These are phyloP conservation scores for Meiosimyza platycephala DNA, from an alignment of 2,888 invertebrate genomes.

Conservation along the genomic window DNA sequence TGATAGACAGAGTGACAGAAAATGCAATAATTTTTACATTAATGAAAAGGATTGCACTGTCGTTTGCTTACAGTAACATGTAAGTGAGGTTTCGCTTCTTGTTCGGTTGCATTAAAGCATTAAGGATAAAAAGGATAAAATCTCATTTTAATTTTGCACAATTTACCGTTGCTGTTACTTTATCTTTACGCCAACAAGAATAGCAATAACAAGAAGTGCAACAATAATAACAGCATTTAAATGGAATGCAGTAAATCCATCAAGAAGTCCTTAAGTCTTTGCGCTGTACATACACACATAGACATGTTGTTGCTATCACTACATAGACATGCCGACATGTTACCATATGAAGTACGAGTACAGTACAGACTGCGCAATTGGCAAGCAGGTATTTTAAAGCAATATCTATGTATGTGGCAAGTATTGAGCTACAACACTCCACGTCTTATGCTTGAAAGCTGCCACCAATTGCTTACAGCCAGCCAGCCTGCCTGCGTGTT, in stretches of 20 bases:
- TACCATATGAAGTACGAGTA: too few species aligned
- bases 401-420: too few species aligned
- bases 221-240: slow-evolving; percentile 21
- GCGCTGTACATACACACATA: not conserved
- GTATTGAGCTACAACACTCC: not conserved
- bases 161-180: slow-evolving; percentile 22
- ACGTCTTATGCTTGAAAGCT: not conserved
- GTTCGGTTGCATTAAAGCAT: not conserved
- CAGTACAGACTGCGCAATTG: too few species aligned
- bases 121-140: slow-evolving; percentile 25
- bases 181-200: slow-evolving; percentile 14
- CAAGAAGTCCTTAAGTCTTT: slow-evolving; percentile 13
- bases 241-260: slow-evolving; percentile 23
- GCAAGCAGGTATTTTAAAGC: too few species aligned
- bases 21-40: slow-evolving; percentile 17
- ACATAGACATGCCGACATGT: too few species aligned
- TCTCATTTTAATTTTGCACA: slow-evolving; percentile 24
- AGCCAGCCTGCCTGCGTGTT: not conserved
- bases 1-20: not conserved
- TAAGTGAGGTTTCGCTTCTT: not conserved
- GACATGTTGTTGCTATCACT: too few species aligned
- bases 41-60: not conserved
- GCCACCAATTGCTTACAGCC: not conserved
- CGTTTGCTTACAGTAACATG: too few species aligned
- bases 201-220: not conserved